Evolutionary conservation across 2,797 vertebrate genomes (phyloP).

Genomic region (Martes flavigula): DNA sequence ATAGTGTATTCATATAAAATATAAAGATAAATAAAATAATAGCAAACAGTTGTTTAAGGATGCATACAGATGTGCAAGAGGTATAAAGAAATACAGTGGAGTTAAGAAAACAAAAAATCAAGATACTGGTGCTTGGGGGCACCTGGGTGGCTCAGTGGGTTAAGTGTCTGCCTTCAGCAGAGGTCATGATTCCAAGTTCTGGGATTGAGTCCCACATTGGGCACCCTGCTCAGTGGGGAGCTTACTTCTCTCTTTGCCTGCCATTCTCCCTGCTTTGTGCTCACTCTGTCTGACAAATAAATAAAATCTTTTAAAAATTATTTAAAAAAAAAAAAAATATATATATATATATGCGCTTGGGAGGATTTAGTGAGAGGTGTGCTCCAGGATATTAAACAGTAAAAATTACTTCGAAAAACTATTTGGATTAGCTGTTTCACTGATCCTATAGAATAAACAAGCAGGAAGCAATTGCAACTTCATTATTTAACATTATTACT

Average conservation of each 20-base stretch:
- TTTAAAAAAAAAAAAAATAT: background rate
- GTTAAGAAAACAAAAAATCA: background rate
- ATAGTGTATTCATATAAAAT: background rate
- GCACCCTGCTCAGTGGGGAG: background rate
- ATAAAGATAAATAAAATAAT: background rate
- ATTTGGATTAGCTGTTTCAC: background rate
- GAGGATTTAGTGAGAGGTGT: background rate
- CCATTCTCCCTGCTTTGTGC: background rate
- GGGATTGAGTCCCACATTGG: background rate
- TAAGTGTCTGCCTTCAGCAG: background rate
- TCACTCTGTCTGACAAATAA: background rate
- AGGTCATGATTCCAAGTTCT: background rate
- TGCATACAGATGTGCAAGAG: background rate
- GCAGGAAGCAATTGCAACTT: background rate
- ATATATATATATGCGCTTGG: background rate
- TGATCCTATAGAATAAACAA: background rate
- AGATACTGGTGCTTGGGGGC: background rate
- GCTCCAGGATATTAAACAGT: background rate
- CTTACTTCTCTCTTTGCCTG: background rate
- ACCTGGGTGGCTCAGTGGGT: background rate
- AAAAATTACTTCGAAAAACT: slow-evolving; percentile 23
- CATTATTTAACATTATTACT: background rate
- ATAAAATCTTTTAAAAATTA: background rate
- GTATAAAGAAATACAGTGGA: background rate
- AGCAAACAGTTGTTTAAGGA: background rate